Conservation (phyloP, 2,797 vertebrate species). For the Paramormyrops hopkinsi region DNA sequence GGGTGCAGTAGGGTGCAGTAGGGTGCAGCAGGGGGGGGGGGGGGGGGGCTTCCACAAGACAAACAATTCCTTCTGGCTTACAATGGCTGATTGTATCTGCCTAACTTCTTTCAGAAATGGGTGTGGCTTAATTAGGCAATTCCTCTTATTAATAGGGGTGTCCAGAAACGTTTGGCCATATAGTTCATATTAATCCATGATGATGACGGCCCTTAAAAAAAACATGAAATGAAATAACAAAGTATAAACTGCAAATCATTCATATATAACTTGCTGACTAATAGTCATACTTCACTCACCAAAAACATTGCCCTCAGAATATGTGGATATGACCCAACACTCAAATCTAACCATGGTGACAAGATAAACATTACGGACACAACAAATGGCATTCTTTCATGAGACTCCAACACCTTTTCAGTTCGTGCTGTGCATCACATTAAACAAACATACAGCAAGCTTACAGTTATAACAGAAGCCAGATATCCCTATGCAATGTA, state of each 20-base stretch:
- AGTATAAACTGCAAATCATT: background rate
- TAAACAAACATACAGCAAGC: constrained; percentile 1
- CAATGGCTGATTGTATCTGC: background rate
- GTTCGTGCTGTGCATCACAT: background rate
- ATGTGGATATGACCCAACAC: background rate
- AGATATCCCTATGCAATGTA: background rate
- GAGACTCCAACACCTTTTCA: background rate
- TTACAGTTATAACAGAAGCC: background rate
- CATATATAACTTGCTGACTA: background rate
- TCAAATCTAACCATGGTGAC: background rate
- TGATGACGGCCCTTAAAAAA: background rate
- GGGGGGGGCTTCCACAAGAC: background rate
- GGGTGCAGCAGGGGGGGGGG: no score
- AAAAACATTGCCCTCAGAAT: background rate
- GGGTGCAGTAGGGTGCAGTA: background rate
- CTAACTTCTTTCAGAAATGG: background rate
- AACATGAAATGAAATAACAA: background rate
- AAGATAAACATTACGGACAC: background rate
- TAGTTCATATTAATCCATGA: background rate
- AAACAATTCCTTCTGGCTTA: background rate
- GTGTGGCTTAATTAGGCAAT: background rate
- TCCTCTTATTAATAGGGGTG: background rate
- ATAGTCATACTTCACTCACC: background rate
- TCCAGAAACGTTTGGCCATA: background rate
- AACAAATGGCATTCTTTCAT: background rate